A percentile compares a stretch with the other conserved stretches of the same genome.
These are phyloP conservation scores for Chrysolina oricalcia DNA, from an alignment of 2,888 invertebrate genomes.

Conservation along the genomic window DNA sequence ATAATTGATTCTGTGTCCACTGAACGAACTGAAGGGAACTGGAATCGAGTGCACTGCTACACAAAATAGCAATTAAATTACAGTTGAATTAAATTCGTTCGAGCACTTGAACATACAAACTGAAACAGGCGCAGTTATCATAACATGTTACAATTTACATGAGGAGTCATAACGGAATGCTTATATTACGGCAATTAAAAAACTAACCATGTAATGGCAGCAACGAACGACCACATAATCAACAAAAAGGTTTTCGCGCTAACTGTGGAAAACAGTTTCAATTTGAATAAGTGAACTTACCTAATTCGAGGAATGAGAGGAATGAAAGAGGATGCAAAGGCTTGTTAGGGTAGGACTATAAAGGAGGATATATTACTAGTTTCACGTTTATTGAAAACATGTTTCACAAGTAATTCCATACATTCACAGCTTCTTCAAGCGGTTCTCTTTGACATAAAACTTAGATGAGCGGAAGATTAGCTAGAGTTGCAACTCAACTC, in stretches of 20 bases:
- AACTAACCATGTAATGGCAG: conserved; percentile 4
- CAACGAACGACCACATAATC: neutral
- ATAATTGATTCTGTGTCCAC: neutral
- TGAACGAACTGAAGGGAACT: neutral
- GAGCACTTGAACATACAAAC: neutral
- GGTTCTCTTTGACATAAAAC: no score
- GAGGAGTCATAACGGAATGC: neutral
- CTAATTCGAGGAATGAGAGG: no score
- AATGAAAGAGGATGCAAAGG: no score
- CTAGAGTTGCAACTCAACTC: no score
- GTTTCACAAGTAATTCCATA: no score
- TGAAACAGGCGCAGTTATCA: neutral
- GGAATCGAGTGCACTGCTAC: neutral
- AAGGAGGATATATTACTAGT: no score
- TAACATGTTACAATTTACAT: conserved; percentile 6
- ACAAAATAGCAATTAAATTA: neutral
- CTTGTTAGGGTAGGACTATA: no score
- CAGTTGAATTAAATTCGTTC: neutral
- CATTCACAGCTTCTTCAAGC: no score
- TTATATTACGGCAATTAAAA: conserved; percentile 13
- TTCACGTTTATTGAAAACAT: no score
- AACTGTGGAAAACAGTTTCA: neutral
- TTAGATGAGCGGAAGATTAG: no score
- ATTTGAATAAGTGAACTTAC: neutral
- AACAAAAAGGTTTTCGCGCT: neutral